A percentile compares a stretch with the other conserved stretches of the same genome.
These are phyloP conservation scores for Argyra leucocephala DNA, from an alignment of 2,888 invertebrate genomes.

Conservation along the genomic window DNA sequence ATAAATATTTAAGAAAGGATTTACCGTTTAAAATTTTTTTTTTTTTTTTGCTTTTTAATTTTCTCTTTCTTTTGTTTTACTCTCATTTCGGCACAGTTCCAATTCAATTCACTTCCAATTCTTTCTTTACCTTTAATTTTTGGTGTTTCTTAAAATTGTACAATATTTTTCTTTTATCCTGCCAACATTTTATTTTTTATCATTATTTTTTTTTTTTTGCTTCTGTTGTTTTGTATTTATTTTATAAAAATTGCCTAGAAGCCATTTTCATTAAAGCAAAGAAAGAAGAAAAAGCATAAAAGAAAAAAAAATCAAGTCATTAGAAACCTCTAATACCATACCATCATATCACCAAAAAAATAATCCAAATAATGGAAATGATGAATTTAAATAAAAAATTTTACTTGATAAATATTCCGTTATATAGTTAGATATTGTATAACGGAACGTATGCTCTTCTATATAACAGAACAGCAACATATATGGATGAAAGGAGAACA, in stretches of 20 bases:
- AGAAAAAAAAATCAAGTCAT: no score
- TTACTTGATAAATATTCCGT: not conserved
- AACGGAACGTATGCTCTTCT: no score
- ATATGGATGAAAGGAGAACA: no score
- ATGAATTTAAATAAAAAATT: not conserved
- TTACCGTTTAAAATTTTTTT: no score
- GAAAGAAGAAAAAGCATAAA: no score
- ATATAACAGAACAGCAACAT: no score
- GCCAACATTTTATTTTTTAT: not conserved
- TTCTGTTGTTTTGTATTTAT: not conserved
- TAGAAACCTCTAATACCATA: not conserved
- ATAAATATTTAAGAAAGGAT: no score
- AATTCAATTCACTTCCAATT: not conserved
- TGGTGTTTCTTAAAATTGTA: not conserved
- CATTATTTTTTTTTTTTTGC: not conserved
- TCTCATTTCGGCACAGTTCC: not conserved
- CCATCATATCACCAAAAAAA: not conserved
- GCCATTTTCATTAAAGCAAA: not conserved
- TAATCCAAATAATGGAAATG: not conserved
- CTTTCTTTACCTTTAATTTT: not conserved
- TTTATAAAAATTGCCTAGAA: conserved; percentile 1
- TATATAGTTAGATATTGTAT: no score
- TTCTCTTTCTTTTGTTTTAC: no score
- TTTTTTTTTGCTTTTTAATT: no score
- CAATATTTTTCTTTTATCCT: not conserved